phyloP scores from a whole-genome alignment of 2,888 invertebrate species.

The Boloria selene region DNA sequence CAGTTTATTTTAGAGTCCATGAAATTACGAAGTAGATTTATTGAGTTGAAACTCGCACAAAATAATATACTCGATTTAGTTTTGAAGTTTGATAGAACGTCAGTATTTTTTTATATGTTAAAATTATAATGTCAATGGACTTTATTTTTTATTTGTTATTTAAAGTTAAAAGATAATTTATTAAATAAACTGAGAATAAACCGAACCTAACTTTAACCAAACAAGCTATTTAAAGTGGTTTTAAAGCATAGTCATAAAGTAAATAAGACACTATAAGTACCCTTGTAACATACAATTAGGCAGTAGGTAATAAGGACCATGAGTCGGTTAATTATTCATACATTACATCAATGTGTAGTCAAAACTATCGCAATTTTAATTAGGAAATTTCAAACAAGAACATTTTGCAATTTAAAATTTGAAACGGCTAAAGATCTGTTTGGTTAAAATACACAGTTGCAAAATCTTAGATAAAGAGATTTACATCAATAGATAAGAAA shows the following conservation, averaged over 20 bases:
- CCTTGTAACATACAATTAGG: slow-evolving; percentile 13
- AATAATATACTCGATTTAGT: too few species aligned
- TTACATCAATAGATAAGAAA: slow-evolving; percentile 8
- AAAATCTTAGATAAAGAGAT: slow-evolving; percentile 21
- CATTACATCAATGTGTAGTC: slow-evolving; percentile 28
- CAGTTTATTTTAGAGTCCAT: not conserved
- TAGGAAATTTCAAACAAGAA: slow-evolving; percentile 32
- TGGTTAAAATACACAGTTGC: slow-evolving; percentile 27
- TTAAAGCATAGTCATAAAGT: too few species aligned
- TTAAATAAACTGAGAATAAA: too few species aligned
- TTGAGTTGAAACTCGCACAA: too few species aligned
- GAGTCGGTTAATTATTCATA: slow-evolving; percentile 31
- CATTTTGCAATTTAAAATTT: slow-evolving; percentile 25
- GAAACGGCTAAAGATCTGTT: slow-evolving; percentile 19
- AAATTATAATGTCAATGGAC: too few species aligned
- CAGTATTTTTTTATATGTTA: too few species aligned
- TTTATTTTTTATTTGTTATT: too few species aligned
- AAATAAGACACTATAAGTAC: not conserved
- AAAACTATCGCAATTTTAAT: slow-evolving; percentile 36
- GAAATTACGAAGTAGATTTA: too few species aligned
- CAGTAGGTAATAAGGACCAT: slow-evolving; percentile 11
- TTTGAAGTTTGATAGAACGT: too few species aligned
- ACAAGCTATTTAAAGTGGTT: too few species aligned
- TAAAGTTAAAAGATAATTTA: too few species aligned
- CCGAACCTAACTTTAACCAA: too few species aligned